Percentiles rank a stretch among this genome's conserved stretches.
Evolutionary conservation across 2,113 vertebrate species (phyloP).

Genomic region (Sebastes fasciatus): DNA sequence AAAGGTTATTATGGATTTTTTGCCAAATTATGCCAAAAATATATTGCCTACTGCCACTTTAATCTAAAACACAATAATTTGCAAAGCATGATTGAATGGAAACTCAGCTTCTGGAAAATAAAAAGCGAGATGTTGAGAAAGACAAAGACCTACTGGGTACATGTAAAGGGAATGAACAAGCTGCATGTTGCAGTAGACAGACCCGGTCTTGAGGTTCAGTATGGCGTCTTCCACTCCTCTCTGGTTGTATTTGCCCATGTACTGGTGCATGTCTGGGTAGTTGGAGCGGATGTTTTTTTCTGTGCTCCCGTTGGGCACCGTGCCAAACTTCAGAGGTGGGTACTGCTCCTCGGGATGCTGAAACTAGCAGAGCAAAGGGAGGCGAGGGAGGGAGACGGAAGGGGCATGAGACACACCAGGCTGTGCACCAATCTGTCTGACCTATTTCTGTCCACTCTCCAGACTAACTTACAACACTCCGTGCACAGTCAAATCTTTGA

Average conservation of each 20-base stretch:
- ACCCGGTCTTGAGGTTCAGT: slow-evolving; percentile 92
- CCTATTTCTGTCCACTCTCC: slow-evolving; percentile 78
- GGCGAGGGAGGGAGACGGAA: slow-evolving; percentile 58
- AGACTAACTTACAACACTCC: slow-evolving; percentile 65
- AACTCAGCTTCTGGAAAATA: too few species aligned
- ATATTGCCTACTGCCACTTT: too few species aligned
- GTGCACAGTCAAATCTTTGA: slow-evolving; percentile 58
- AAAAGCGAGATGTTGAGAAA: background rate
- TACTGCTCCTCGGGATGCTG: slow-evolving; percentile 95
- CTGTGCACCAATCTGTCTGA: slow-evolving; percentile 80
- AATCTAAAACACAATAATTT: background rate
- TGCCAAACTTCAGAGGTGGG: slow-evolving; percentile 93
- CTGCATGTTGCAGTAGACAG: slow-evolving; percentile 51
- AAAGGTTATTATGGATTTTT: too few species aligned
- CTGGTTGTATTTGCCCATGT: slow-evolving; percentile 97
- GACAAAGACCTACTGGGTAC: background rate
- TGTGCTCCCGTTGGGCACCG: slow-evolving; percentile 94
- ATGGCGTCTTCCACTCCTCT: slow-evolving; percentile 93
- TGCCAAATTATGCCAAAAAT: too few species aligned
- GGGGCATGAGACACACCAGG: slow-evolving; percentile 71
- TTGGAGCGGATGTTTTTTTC: slow-evolving; percentile 97
- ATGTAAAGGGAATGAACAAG: background rate
- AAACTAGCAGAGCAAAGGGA: slow-evolving; percentile 83
- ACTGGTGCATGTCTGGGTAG: slow-evolving; percentile 95
- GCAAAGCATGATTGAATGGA: background rate